Evolutionary conservation across 2,113 vertebrate species (phyloP).

Genomic region (Anolis sagrei): DNA sequence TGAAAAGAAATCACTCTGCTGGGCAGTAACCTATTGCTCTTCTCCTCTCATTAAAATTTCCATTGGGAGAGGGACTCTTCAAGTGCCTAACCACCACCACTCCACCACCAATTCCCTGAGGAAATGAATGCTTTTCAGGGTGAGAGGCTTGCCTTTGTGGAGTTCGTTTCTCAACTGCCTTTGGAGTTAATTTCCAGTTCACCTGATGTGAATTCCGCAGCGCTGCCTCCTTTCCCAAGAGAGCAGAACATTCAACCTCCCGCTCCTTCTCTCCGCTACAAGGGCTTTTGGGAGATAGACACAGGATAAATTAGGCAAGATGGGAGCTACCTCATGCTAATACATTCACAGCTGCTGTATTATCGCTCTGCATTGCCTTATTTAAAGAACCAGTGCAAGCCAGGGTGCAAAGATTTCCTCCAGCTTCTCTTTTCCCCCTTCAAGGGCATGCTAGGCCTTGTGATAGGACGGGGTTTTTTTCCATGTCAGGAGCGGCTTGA

Average conservation of each 20-base stretch:
- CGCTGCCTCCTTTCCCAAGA: neutral
- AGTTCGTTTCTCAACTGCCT: conserved; percentile 46
- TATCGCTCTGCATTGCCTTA: neutral
- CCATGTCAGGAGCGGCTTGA: no score
- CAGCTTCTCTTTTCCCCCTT: conserved; percentile 16
- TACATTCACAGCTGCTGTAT: conserved; percentile 54
- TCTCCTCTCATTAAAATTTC: conserved; percentile 19
- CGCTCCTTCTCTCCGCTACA: conserved; percentile 4
- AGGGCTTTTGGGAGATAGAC: conserved; percentile 52
- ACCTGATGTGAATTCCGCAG: conserved; percentile 19
- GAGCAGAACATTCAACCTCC: conserved; percentile 27
- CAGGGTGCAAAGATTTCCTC: neutral
- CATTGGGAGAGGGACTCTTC: neutral
- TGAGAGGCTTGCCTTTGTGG: conserved; percentile 16
- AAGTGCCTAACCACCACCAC: no score
- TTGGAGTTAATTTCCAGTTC: conserved; percentile 57
- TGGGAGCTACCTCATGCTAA: conserved; percentile 55
- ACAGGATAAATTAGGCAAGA: conserved; percentile 42
- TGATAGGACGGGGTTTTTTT: no score
- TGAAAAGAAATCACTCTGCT: conserved; percentile 19
- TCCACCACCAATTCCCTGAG: rapidly evolving
- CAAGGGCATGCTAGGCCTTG: neutral
- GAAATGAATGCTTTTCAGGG: conserved; percentile 47
- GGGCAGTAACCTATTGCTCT: neutral
- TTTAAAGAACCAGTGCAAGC: conserved; percentile 23